These are phyloP conservation scores for Chaetophractus vellerosus DNA, from an alignment of 2,797 vertebrate genomes.

Conservation along the genomic window DNA sequence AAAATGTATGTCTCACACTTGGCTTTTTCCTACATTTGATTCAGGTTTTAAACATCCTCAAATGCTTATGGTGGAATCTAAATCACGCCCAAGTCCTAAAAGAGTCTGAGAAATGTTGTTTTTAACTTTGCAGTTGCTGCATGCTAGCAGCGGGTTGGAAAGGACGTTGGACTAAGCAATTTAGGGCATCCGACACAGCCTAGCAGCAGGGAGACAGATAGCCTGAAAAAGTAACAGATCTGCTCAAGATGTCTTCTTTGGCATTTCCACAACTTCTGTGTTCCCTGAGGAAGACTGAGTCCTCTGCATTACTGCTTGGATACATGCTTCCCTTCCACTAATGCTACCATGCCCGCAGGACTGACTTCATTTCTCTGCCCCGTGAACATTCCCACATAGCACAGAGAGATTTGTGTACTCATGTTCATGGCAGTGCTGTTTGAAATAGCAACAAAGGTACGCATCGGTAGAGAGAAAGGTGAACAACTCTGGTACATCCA, in stretches of 20 bases:
- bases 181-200: neutral
- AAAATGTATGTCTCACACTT: conserved; percentile 53
- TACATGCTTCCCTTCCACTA: neutral
- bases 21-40: conserved; percentile 31
- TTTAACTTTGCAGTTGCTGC: conserved; percentile 43
- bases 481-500: neutral
- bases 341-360: neutral
- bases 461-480: neutral
- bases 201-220: neutral
- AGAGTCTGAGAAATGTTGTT: conserved; percentile 15
- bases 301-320: neutral
- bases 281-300: conserved; percentile 1
- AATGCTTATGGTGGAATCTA: neutral
- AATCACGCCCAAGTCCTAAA: neutral
- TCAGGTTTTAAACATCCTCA: conserved; percentile 62
- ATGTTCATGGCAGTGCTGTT: neutral
- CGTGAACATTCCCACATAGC: neutral
- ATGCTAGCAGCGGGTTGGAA: neutral
- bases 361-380: neutral
- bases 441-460: neutral
- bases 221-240: neutral
- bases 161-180: neutral
- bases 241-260: conserved; percentile 3
- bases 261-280: conserved; percentile 38
- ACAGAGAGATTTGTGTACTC: neutral